These are phyloP conservation scores for Xiphias gladius DNA, from an alignment of 2,113 vertebrate genomes.

Conservation along the genomic window DNA sequence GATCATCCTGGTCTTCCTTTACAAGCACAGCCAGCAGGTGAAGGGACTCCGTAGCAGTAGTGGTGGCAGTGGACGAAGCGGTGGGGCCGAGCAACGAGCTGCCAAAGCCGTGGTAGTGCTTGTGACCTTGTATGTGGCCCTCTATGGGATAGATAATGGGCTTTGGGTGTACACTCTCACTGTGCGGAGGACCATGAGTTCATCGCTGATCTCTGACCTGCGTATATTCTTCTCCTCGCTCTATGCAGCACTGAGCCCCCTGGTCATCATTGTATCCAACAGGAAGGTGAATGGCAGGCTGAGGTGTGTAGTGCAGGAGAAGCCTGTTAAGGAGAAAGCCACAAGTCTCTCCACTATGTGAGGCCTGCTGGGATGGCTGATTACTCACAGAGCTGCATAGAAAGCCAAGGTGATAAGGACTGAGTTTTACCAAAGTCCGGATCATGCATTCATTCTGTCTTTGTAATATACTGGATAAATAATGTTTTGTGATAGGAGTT, in stretches of 20 bases:
- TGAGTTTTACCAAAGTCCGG: not conserved
- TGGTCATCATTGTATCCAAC: conserved; percentile 83
- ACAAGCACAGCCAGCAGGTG: conserved; percentile 79
- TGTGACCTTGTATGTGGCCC: conserved; percentile 79
- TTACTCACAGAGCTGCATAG: conserved; percentile 15
- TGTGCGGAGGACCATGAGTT: conserved; percentile 73
- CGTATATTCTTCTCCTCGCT: conserved; percentile 83
- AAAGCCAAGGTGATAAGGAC: conserved; percentile 7
- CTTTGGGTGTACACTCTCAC: conserved; percentile 85
- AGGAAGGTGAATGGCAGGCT: conserved; percentile 80
- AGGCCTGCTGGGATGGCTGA: conserved; percentile 21
- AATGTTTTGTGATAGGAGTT: not conserved
- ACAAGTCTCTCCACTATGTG: conserved; percentile 42
- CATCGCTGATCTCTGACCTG: conserved; percentile 81
- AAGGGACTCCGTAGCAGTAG: conserved; percentile 67
- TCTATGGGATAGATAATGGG: conserved; percentile 83
- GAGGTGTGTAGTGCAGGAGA: conserved; percentile 61
- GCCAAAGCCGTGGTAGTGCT: conserved; percentile 80
- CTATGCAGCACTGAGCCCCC: conserved; percentile 81
- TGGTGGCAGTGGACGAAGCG: not conserved
- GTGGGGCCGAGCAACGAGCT: conserved; percentile 72
- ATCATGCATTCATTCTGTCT: conserved; percentile 28
- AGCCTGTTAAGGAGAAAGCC: conserved; percentile 31
- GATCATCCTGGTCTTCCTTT: conserved; percentile 82
- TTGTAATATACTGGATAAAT: not conserved